These are phyloP conservation scores for Dromiciops gliroides DNA, from an alignment of 2,113 vertebrate genomes.

Conservation along the genomic window DNA sequence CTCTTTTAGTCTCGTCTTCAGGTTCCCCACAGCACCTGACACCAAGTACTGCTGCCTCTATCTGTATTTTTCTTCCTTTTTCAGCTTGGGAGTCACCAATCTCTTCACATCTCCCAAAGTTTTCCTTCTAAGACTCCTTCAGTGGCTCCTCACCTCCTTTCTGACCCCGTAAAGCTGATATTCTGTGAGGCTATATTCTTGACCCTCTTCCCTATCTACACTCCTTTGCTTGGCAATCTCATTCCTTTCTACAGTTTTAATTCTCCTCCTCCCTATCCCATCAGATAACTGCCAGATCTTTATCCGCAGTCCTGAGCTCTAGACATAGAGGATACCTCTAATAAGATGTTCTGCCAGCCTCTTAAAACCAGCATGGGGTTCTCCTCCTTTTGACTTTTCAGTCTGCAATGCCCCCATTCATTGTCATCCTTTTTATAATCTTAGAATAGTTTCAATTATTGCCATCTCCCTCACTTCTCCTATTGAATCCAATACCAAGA, in stretches of 20 bases:
- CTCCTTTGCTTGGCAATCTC: neutral
- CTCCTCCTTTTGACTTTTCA: neutral
- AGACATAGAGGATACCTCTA: neutral
- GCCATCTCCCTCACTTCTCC: neutral
- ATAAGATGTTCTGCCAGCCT: neutral
- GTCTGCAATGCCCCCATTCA: neutral
- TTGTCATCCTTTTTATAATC: neutral
- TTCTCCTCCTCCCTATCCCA: neutral
- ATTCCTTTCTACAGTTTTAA: neutral
- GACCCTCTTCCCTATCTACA: neutral
- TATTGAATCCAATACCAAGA: neutral
- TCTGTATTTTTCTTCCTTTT: neutral
- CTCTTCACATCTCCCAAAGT: neutral
- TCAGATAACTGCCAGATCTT: neutral
- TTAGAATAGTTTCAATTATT: neutral
- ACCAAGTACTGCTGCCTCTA: neutral
- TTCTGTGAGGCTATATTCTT: neutral
- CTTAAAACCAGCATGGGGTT: neutral
- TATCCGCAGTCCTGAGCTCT: neutral
- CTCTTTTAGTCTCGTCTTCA: neutral
- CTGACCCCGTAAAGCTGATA: neutral
- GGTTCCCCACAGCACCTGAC: neutral
- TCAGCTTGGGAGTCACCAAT: neutral
- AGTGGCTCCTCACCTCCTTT: neutral
- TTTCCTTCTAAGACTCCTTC: neutral